These are phyloP conservation scores for Drosophila mojavensis DNA, from an alignment of 1,140 invertebrate genomes.

Conservation along the genomic window DNA sequence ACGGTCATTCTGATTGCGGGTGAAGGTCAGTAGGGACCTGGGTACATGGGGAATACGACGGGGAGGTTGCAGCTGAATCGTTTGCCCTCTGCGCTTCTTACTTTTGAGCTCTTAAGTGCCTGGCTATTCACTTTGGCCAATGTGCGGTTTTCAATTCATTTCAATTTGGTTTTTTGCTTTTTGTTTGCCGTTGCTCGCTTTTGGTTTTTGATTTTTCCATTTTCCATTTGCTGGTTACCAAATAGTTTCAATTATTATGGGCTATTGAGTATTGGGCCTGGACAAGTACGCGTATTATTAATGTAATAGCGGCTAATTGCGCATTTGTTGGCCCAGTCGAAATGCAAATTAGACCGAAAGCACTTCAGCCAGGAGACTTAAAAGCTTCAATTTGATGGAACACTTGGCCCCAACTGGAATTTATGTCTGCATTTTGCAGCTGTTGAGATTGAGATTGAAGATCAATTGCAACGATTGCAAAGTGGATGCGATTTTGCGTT, in stretches of 20 bases:
- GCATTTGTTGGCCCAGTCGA: slow-evolving; percentile 53
- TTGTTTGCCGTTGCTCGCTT: neutral
- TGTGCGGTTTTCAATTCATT: slow-evolving; percentile 74
- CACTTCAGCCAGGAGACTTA: slow-evolving; percentile 72
- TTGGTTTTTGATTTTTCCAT: slow-evolving; percentile 48
- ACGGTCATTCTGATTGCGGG: neutral
- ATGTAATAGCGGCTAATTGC: slow-evolving; percentile 80
- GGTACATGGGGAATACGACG: neutral
- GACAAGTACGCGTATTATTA: slow-evolving; percentile 79
- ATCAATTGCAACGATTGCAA: slow-evolving; percentile 63
- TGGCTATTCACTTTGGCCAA: slow-evolving; percentile 72
- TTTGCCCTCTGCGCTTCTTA: slow-evolving; percentile 24
- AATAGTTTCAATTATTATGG: slow-evolving; percentile 62
- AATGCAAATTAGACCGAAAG: slow-evolving; percentile 69
- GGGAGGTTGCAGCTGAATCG: neutral
- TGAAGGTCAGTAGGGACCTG: slow-evolving; percentile 19
- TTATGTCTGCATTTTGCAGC: slow-evolving; percentile 64
- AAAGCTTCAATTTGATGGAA: slow-evolving; percentile 80
- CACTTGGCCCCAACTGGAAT: slow-evolving; percentile 59
- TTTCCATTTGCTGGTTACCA: slow-evolving; percentile 29
- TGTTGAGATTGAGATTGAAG: slow-evolving; percentile 43
- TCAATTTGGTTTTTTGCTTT: slow-evolving; percentile 31
- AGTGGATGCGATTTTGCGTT: slow-evolving; percentile 41
- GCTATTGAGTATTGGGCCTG: slow-evolving; percentile 21
- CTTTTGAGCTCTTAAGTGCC: slow-evolving; percentile 76